Evolutionary conservation across 2,113 vertebrate species (phyloP), one percentile per base, ranked within the genome.

Genomic region (Hippolais icterina): DNA sequence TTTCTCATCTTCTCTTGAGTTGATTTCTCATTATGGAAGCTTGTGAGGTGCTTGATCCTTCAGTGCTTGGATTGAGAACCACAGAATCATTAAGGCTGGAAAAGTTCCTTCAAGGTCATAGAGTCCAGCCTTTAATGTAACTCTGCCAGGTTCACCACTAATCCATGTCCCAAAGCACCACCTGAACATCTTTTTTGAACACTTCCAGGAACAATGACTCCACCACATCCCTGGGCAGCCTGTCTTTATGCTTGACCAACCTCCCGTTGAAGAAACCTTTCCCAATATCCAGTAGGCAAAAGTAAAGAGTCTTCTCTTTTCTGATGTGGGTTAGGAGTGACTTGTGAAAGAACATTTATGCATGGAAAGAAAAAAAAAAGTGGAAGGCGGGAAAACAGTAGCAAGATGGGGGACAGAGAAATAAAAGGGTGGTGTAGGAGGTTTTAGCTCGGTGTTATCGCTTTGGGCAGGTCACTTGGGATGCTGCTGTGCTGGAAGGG

Each of bases 371-470:
- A 44, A 61, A 66, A 50, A 41, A 72, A 49, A 29, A 0, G 7
- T 14, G 25, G 8, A 20, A 13, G 2, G 0, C 1, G 2, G 33
- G 9, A 2, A 23, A 69, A 17, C 27, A 79, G 70, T 61, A 63
- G 19, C 15, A 35, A 65, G 6, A 5, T 12, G 19, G 56, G 68
- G 33, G 23, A 37, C 3, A 41, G 15, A 29, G 47, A 17, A 77
- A 60, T 28, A 29, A 54, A 70, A 84, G 15, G 16, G 19, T n/a
- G 9, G 1, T 7, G 11, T 3, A 17, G 74, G 57, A 64, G 39
- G 21, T 53, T 33, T 65, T 29, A 49, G 37, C 63, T 89, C 1
- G 28, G 54, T 81, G 60, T 46, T 95, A 31, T 23, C 6, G 1
- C 50, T 75, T 81, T 61, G 57, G 33, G 47, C 8, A 77, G 63